phyloP scores from a whole-genome alignment of 2,113 vertebrate genomes.

The Pantherophis guttatus region DNA sequence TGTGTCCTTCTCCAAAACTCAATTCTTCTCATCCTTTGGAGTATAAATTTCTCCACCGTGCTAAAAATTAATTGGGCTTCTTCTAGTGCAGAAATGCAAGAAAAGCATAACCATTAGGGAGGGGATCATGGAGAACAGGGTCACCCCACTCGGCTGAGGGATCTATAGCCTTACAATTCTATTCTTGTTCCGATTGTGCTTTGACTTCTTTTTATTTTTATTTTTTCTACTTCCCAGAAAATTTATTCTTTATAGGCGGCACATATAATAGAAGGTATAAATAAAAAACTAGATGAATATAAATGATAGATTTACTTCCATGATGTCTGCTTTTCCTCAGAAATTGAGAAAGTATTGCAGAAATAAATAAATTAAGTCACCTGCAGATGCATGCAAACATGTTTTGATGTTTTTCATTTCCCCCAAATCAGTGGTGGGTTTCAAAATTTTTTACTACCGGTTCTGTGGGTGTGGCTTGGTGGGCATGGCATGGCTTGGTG shows the following conservation, averaged over 20 bases:
- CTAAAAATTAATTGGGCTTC: background rate
- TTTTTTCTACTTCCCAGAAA: background rate
- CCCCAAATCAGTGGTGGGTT: background rate
- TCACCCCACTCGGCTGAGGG: background rate
- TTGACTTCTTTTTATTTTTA: background rate
- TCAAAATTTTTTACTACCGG: too few relatives aligned
- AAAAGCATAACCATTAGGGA: background rate
- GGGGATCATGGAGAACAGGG: background rate
- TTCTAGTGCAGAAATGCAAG: background rate
- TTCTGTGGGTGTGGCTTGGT: too few relatives aligned
- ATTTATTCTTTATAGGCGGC: background rate
- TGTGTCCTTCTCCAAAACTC: background rate
- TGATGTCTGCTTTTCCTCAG: background rate
- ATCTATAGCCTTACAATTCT: background rate
- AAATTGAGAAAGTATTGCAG: background rate
- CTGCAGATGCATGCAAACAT: background rate
- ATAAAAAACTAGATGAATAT: background rate
- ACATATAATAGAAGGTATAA: background rate
- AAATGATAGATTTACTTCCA: background rate
- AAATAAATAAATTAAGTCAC: background rate
- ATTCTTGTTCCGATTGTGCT: background rate
- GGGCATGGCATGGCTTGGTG: too few relatives aligned
- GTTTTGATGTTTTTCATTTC: background rate
- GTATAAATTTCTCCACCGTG: background rate
- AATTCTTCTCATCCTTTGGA: background rate